These are phyloP conservation scores for Trypoxylus dichotomus DNA, from an alignment of 1,140 invertebrate species.

Conservation along the genomic window DNA sequence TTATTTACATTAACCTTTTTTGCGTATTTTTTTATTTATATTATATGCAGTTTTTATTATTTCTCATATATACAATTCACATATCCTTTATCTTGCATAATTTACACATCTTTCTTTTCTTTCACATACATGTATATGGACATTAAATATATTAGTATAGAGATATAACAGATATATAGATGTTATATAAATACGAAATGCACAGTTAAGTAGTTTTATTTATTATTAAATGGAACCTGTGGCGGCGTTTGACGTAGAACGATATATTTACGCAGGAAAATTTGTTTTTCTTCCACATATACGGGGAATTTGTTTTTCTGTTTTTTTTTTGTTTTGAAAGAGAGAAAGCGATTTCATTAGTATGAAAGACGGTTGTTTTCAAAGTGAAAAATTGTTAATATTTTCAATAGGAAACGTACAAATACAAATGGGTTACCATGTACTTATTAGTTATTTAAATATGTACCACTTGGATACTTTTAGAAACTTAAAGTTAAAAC, in stretches of 20 bases:
- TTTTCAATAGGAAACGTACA: background rate
- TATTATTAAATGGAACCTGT: slow-evolving; percentile 1
- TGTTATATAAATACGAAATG: background rate
- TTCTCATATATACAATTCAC: slow-evolving; percentile 4
- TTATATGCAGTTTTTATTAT: slow-evolving; percentile 1
- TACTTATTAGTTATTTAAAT: too few relatives aligned
- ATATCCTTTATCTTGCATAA: background rate
- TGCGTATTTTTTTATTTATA: background rate
- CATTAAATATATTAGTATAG: slow-evolving; percentile 8
- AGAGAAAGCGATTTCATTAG: background rate
- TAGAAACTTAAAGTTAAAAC: too few relatives aligned
- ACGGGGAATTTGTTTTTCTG: background rate
- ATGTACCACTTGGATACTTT: too few relatives aligned
- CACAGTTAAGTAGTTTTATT: background rate
- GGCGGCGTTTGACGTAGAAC: background rate
- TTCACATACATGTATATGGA: slow-evolving; percentile 3
- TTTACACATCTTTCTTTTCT: background rate
- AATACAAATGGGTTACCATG: background rate
- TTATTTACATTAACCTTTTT: slow-evolving; percentile 2
- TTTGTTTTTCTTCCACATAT: background rate
- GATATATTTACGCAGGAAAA: background rate
- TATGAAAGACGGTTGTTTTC: background rate
- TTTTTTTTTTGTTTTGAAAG: background rate
- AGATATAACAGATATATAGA: background rate
- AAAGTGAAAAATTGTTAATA: background rate